Percentiles rank a stretch among this genome's conserved stretches.
These are phyloP conservation scores for Bryconaethiops microstoma DNA, from an alignment of 2,797 vertebrate genomes.

Conservation along the genomic window DNA sequence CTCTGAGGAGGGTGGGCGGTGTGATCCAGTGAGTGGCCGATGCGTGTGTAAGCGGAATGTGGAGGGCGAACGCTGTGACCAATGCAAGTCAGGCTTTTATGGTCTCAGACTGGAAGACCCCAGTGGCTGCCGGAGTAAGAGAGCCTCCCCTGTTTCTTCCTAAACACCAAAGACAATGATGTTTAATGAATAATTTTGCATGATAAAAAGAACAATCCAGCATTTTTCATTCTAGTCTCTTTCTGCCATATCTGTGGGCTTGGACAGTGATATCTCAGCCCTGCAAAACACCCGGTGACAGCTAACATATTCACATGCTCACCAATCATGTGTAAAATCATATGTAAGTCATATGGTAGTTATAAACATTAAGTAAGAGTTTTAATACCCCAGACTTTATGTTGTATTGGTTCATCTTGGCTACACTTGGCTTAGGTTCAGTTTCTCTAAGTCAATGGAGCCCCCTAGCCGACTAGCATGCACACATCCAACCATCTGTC, in stretches of 20 bases:
- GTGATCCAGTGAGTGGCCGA: slow-evolving; percentile 75
- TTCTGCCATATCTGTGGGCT: not conserved
- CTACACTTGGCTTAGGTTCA: not conserved
- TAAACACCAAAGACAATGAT: not conserved
- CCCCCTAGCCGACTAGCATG: not conserved
- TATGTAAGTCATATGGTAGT: too few species aligned
- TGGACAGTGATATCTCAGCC: not conserved
- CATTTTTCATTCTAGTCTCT: not conserved
- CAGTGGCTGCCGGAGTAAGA: slow-evolving; percentile 81
- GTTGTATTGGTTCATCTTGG: not conserved
- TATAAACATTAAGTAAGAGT: too few species aligned
- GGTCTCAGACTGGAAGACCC: slow-evolving; percentile 73
- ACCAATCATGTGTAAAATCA: too few species aligned
- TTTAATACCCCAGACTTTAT: too few species aligned
- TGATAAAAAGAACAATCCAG: not conserved
- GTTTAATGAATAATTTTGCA: not conserved
- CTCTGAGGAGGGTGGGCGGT: slow-evolving; percentile 69
- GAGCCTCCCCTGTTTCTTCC: not conserved
- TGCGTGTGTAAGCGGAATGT: slow-evolving; percentile 86
- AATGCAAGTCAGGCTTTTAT: slow-evolving; percentile 79
- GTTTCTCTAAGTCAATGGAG: not conserved
- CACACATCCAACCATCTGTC: not conserved
- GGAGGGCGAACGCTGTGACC: slow-evolving; percentile 83
- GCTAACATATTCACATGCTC: not conserved
- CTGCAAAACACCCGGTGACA: not conserved